Percentiles rank a stretch among this genome's conserved stretches.
Conservation (phyloP, 2,888 invertebrate genomes). For the Ellobium chinense region DNA sequence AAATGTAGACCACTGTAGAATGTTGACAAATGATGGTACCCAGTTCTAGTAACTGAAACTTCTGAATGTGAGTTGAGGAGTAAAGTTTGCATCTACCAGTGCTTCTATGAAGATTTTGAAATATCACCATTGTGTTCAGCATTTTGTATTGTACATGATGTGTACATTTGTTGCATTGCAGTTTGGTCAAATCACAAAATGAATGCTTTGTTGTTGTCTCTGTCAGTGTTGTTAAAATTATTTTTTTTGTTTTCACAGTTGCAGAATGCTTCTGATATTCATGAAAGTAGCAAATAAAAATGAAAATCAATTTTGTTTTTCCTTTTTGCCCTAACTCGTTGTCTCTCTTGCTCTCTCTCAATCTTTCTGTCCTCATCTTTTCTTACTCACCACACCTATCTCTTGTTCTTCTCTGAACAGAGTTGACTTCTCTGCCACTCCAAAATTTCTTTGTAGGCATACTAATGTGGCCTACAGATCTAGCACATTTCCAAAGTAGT, state of each 20-base stretch:
- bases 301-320: background rate
- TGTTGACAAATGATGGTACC: too few species aligned
- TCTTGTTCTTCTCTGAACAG: background rate
- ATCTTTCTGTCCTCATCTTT: background rate
- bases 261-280: slow-evolving; percentile 17
- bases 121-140: slow-evolving; percentile 33
- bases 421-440: too few species aligned
- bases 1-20: too few species aligned
- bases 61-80: too few species aligned
- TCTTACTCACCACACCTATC: background rate
- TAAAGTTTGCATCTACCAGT: too few species aligned
- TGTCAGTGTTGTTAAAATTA: slow-evolving; percentile 23
- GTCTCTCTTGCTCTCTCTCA: background rate
- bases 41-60: too few species aligned
- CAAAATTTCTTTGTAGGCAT: too few species aligned
- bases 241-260: slow-evolving; percentile 4
- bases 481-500: too few species aligned
- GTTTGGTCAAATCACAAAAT: background rate
- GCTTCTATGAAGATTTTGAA: too few species aligned
- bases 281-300: slow-evolving; percentile 11
- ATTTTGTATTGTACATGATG: background rate
- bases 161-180: slow-evolving; percentile 18
- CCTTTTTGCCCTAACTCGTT: background rate
- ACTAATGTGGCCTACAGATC: too few species aligned
- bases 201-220: background rate